Conservation (phyloP, 2,113 vertebrate genomes). For the Zapus hudsonius region DNA sequence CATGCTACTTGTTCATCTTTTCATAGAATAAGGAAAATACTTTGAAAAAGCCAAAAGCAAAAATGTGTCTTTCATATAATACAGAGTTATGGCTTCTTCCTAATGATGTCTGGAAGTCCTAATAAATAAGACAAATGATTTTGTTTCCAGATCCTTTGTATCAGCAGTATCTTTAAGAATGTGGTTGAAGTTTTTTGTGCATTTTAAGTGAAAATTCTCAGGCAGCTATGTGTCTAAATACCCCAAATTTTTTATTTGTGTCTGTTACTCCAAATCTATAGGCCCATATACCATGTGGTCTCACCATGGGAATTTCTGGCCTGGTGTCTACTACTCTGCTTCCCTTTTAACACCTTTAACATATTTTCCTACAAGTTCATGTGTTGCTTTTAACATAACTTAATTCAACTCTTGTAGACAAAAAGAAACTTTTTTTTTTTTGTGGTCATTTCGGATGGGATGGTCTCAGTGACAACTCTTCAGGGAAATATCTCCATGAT, state of each 20-base stretch:
- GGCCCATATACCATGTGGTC: background rate
- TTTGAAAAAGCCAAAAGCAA: background rate
- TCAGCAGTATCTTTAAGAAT: background rate
- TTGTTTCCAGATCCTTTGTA: background rate
- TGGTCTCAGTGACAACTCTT: conserved; percentile 63
- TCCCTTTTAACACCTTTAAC: conserved; percentile 36
- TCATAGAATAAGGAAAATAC: background rate
- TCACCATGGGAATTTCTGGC: background rate
- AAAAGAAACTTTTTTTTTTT: conserved; percentile 61
- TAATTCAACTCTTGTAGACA: conserved; percentile 65
- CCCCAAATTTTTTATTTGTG: background rate
- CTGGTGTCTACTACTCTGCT: background rate
- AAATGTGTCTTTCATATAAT: background rate
- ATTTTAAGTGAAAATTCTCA: background rate
- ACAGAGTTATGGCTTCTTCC: background rate
- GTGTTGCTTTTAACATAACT: conserved; percentile 65
- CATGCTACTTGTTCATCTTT: background rate
- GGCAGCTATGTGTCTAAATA: background rate
- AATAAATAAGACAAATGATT: background rate
- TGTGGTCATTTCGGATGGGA: conserved; percentile 62
- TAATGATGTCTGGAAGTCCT: background rate
- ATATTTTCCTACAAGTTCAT: conserved; percentile 61
- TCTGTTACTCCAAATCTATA: background rate
- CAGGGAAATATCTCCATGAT: conserved; percentile 74
- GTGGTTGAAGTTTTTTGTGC: background rate